Base-by-base conservation (phyloP, 2,888 invertebrate species). In the Drosophila borborema region DNA sequence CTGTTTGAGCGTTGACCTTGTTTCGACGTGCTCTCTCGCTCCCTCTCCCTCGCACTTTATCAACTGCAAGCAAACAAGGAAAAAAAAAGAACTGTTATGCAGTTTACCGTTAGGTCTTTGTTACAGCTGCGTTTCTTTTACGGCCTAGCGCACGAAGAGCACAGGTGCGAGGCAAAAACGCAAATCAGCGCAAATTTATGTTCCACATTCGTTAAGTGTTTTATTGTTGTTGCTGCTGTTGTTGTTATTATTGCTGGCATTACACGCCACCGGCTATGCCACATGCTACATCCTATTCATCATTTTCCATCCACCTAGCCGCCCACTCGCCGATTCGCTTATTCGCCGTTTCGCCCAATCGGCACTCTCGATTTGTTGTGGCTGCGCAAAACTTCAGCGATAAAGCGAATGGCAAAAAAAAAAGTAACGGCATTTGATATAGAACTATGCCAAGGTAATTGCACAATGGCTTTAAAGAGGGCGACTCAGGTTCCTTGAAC, bases 301-400 rank as follows among this genome's bases (percentile, higher is more conserved):
- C 55, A 72, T 72, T 58, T 60, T 23, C 53, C 64, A 43, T 62
- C 48, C 28, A 51, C 49, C 45, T 38, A 67, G 66, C 62, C 64
- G 58, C 38, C 58, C 74, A 48, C 61, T 64, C 64, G 74, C 40
- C 46, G 18, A 64, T 59, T 61, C 23, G 23, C 20, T 53, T 61
- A 45, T 64, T 68, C 68, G 74, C 20, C 20, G 20, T 20, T 20
- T 20, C 60, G 56, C 20, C 56, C 64, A 45, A 62, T 68, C 68
- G 74, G 53, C 70, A 70, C 51, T 72, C 61, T 75, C 64, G 74
- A 87, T 76, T 83, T 83, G 85, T 87, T 83, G 82, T 80, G 74
- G 77, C 82, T 80, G 74, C 69, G 40, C 59, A 63, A 82, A 82
- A 85, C 82, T 85, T 80, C 71, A 61, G 64, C 83, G 69, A 75